Conservation (phyloP, 53 echinoderm and acorn worm genomes). For the Zoroaster sp. region DNA sequence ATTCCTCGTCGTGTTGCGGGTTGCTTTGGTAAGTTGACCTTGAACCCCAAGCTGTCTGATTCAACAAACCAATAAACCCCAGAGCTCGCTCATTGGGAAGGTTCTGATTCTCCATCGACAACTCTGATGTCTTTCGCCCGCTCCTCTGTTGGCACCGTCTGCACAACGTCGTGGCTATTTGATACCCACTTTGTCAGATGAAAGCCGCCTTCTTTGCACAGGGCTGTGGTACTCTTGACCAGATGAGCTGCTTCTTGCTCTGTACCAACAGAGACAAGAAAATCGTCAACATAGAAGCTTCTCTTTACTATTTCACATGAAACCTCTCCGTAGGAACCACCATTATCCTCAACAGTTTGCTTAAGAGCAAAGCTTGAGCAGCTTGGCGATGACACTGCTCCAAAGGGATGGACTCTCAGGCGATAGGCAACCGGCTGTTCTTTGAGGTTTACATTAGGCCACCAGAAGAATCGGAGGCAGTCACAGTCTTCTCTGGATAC, state of each 20-base stretch:
- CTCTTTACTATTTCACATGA: neutral
- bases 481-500: constrained; percentile 28
- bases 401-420: constrained; percentile 37
- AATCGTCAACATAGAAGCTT: constrained; percentile 50
- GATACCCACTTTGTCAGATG: constrained; percentile 44
- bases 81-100: constrained; percentile 8
- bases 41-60: constrained; percentile 61
- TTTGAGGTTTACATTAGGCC: constrained; percentile 12
- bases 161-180: constrained; percentile 27
- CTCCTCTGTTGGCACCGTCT: constrained; percentile 34
- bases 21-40: constrained; percentile 5
- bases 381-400: constrained; percentile 45
- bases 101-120: neutral
- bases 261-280: constrained; percentile 2
- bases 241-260: constrained; percentile 11
- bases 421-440: constrained; percentile 16
- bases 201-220: constrained; percentile 45
- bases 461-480: constrained; percentile 43
- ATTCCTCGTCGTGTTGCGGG: constrained; percentile 68
- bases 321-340: neutral
- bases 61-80: constrained; percentile 62
- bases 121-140: constrained; percentile 24
- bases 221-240: neutral
- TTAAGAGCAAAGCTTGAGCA: constrained; percentile 41
- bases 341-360: neutral